Percentiles rank a stretch among this genome's conserved stretches.
Evolutionary conservation across 2,888 invertebrate species (phyloP).

Genomic region (Macaria notata): DNA sequence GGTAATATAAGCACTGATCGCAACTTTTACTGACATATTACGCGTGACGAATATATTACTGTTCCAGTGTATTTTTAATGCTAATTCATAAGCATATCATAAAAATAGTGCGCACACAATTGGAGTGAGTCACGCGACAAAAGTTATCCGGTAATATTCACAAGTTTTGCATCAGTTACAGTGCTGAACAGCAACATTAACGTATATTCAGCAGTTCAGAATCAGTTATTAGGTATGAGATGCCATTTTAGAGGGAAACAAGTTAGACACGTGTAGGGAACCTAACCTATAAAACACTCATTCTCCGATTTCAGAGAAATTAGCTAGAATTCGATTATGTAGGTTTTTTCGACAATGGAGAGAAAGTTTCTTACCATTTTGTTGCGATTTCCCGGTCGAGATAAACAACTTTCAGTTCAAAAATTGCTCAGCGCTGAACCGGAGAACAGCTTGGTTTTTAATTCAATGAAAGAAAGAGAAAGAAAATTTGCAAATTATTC

Average conservation of each 20-base stretch:
- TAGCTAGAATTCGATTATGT: neutral
- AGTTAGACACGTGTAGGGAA: slow-evolving; percentile 52
- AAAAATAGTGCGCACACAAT: no score
- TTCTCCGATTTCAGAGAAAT: neutral
- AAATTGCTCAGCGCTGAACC: slow-evolving; percentile 97
- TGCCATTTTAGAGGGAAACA: neutral
- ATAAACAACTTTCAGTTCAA: slow-evolving; percentile 85
- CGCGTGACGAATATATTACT: no score
- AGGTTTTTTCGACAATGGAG: neutral
- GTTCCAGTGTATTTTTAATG: no score
- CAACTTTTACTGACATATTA: no score
- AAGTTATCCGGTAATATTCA: no score
- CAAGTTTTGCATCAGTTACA: no score
- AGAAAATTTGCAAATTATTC: slow-evolving; percentile 3
- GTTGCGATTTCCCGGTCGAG: slow-evolving; percentile 88
- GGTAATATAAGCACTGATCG: no score
- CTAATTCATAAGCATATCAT: no score
- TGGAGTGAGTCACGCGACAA: no score
- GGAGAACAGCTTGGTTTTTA: slow-evolving; percentile 75
- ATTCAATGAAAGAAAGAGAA: slow-evolving; percentile 54
- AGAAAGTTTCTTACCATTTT: slow-evolving; percentile 81
- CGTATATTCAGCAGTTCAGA: no score
- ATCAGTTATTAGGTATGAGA: neutral
- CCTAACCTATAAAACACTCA: slow-evolving; percentile 53
- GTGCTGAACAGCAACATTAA: no score